Base-by-base conservation (phyloP, 2,888 invertebrate genomes). In the Drosophila kuntzei region DNA sequence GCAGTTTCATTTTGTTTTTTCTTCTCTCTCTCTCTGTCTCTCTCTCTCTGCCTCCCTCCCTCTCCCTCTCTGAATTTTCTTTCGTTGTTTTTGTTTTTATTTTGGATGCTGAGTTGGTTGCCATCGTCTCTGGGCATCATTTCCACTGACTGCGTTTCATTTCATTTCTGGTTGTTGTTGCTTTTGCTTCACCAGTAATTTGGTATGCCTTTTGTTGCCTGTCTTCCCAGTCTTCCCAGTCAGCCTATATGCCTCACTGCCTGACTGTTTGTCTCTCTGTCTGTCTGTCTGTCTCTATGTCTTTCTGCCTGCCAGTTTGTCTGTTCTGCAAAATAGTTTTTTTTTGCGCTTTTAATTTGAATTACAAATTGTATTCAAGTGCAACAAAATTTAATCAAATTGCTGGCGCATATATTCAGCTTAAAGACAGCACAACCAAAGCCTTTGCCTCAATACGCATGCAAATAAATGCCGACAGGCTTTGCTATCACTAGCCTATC, bases 141-240 rank as follows among this genome's bases (percentile, higher is more conserved):
- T 85, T 85, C 87, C 85, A 85, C 85, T 85, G 85, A 79, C 85
- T 85, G 85, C 78, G 70, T 84, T 85, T 85, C 78, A 87, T 82
- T 84, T 78, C 69, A 72, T 84, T 66, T 69, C 44, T 59, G 36
- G 32, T 37, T 58, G 49, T 54, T 68, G 59, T 46, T 63, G 63
- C 58, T 43, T 32, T 69, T 76, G 86, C 86, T 76, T 74, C 86
- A 80, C 59, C 73, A 71, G 83, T 86, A 83, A 83, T 83, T 83
- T 86, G 83, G 83, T 82, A 83, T 83, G 83, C 83, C 86, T 79
- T 83, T 80, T 78, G 86, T 75, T 79, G 50, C 25, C 29, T 58
- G 50, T 34, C 43, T 14, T 12, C 34, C 32, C 22, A 22, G 22
- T 22, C 55, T 14, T 44, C 14, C 25, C 25, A 44, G 25, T 25